phyloP scores from a whole-genome alignment of 2,113 vertebrate genomes.

The Indicator maculatus region DNA sequence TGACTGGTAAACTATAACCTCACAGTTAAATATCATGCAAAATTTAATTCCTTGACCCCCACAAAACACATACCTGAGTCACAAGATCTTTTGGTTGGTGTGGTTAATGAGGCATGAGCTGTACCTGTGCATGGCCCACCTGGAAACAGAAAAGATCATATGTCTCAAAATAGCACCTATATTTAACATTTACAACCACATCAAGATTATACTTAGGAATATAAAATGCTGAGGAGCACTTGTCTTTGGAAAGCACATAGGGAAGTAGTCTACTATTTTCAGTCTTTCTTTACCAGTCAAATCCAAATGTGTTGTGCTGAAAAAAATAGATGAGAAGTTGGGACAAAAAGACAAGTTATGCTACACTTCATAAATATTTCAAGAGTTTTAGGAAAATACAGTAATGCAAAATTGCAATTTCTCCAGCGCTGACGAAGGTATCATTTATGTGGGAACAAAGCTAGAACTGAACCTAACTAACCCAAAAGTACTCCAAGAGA shows the following conservation, averaged over 20 bases:
- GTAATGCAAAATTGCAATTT: background rate
- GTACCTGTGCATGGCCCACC: slow-evolving; percentile 90
- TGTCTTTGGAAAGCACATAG: background rate
- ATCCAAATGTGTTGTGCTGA: background rate
- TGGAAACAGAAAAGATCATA: slow-evolving; percentile 72
- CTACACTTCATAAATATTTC: background rate
- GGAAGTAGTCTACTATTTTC: background rate
- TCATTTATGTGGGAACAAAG: background rate
- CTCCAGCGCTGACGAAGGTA: background rate
- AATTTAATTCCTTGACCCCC: background rate
- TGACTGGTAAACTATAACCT: background rate
- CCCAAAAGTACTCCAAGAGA: background rate
- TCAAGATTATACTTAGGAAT: background rate
- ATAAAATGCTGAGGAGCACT: background rate
- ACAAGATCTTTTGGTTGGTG: slow-evolving; percentile 91
- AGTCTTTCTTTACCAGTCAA: background rate
- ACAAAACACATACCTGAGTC: slow-evolving; percentile 84
- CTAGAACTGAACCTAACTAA: background rate
- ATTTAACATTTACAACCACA: background rate
- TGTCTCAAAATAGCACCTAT: background rate
- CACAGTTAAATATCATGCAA: background rate
- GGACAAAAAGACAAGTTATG: background rate
- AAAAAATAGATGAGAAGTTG: background rate
- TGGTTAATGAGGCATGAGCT: slow-evolving; percentile 87
- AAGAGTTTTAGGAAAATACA: background rate